A percentile compares a stretch with the other conserved stretches of the same genome.
Evolutionary conservation across 1,140 invertebrate genomes (phyloP).

Genomic region (Choristoneura fumiferana): DNA sequence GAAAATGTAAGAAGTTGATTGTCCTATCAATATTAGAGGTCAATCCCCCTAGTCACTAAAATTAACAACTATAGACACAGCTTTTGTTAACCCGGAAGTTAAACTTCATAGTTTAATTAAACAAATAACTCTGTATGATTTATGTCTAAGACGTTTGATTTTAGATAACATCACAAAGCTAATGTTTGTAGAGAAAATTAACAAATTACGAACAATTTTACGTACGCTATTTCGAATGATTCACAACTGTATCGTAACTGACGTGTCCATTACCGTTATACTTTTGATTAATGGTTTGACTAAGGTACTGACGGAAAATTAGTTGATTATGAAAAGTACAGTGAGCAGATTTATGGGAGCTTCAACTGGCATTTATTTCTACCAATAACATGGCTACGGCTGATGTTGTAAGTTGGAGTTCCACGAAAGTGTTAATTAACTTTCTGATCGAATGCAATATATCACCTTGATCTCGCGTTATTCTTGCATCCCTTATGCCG

Average conservation of each 20-base stretch:
- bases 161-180: constrained; percentile 1
- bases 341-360: constrained; percentile 8
- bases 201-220: constrained; percentile 14
- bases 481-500: neutral
- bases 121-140: constrained; percentile 5
- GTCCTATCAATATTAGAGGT: neutral
- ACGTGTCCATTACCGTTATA: constrained; percentile 9
- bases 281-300: constrained; percentile 17
- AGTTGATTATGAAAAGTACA: neutral
- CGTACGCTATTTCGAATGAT: neutral
- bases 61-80: constrained; percentile 2
- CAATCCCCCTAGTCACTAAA: neutral
- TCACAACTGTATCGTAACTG: constrained; percentile 9
- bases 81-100: neutral
- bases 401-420: neutral
- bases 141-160: neutral
- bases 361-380: constrained; percentile 7
- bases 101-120: constrained; percentile 5
- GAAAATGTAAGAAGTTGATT: constrained; percentile 1
- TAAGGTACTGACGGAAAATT: constrained; percentile 5
- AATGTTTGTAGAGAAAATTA: constrained; percentile 10
- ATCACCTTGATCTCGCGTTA: neutral
- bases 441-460: neutral
- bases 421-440: neutral
- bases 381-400: neutral